Base-by-base conservation (phyloP, 2,797 vertebrate species). In the Bryconaethiops microstoma region DNA sequence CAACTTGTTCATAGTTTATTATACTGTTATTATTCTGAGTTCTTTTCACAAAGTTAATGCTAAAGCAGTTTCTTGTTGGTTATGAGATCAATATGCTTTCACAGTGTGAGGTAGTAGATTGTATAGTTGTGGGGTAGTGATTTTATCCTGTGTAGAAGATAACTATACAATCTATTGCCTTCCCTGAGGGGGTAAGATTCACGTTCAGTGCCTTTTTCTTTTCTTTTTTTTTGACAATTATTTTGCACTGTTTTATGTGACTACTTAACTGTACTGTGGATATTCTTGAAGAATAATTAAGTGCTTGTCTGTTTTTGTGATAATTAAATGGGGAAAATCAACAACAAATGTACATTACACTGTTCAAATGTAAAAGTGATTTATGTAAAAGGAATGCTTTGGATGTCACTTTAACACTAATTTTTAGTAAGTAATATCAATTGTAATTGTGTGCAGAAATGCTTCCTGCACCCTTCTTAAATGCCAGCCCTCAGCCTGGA, bases 81-180 rank as follows among this genome's bases (percentile, higher is more conserved):
- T 35, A 17, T 21, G n/a, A 54, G 25, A 70, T 64, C 16, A 9
- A 7, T n/a, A 88, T 92, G 95, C 95, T 96, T 93, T 89, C 50
- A 88, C 96, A 90, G 95, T 89, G 96, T 97, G 97, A 99, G 96
- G 97, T 97, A 98, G 97, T 97, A 96, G 96, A 96, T 98, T 99
- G 97, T 97, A 97, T 97, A 97, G 97, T 97, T 98, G 93, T 93
- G 92, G 95, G 96, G 95, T 94, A 94, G 96, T 94, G 93, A 96
- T 98, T 95, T 98, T 97, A 94, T 95, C 96, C 95, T 91, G 88
- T 95, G 94, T 92, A 87, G 97, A 94, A 97, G 97, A 94, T 97
- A 96, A 97, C 97, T 98, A 96, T 97, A 97, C 96, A 96, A 95
- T 96, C 94, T 97, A 96, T 95, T 97, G 96, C 96, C 96, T 98